Conservation (phyloP, 2,888 invertebrate species). For the Elegia similella region DNA sequence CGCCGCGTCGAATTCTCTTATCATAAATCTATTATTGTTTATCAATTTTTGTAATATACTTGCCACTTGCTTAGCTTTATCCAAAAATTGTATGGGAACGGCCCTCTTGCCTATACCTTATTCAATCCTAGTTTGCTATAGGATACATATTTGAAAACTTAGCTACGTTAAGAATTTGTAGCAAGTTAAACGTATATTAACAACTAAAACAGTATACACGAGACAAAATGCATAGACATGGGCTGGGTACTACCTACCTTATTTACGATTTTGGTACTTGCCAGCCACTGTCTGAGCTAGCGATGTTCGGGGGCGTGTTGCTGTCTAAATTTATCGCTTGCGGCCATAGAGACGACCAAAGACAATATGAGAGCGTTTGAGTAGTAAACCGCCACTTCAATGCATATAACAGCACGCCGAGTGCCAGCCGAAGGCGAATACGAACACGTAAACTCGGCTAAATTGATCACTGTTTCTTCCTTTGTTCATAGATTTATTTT, state of each 20-base stretch:
- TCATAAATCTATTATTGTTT: too few species aligned
- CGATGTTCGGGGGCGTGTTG: slow-evolving; percentile 58
- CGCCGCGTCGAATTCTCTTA: too few species aligned
- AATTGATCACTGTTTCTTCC: too few species aligned
- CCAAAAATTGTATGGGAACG: too few species aligned
- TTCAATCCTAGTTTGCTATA: too few species aligned
- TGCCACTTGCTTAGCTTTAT: too few species aligned
- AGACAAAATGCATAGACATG: slow-evolving; percentile 30
- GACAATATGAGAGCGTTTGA: slow-evolving; percentile 44
- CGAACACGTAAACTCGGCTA: slow-evolving; percentile 39
- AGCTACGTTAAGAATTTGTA: too few species aligned
- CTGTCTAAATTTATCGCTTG: slow-evolving; percentile 58
- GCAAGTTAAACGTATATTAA: too few species aligned
- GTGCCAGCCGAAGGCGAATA: slow-evolving; percentile 34
- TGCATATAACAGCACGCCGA: slow-evolving; percentile 54
- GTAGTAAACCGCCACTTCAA: slow-evolving; percentile 66
- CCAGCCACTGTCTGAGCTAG: slow-evolving; percentile 55
- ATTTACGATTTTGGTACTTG: slow-evolving; percentile 60
- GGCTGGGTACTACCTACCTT: slow-evolving; percentile 33
- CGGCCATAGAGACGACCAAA: slow-evolving; percentile 48
- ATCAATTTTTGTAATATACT: too few species aligned
- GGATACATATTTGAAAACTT: too few species aligned
- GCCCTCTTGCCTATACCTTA: too few species aligned
- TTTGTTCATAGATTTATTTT: too few species aligned
- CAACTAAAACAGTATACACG: not conserved